Base-by-base conservation (phyloP, 1,140 invertebrate species). In the Brachionus calyciflorus region DNA sequence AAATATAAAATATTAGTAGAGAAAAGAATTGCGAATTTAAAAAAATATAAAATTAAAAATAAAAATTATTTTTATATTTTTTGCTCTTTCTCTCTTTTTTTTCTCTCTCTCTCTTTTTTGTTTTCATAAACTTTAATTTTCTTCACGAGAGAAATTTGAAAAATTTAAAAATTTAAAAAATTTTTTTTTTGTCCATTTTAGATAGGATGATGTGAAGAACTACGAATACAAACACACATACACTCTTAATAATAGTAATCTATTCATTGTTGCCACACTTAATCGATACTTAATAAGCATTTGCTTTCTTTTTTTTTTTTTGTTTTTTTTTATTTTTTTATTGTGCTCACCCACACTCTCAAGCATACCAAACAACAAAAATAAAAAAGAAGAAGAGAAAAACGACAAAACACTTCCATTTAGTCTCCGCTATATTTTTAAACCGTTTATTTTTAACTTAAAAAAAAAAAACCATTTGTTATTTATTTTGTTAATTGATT, bases 151-250 rank as follows among this genome's bases (percentile, higher is more conserved):
- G 44, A 46, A 46, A 14, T 7, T 46, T 7, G 14, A 46, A 46
- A 17, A 46, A 46, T 3, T 7, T 7, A 14, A 14, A 14, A 46
- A 17, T 7, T 7, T 5, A 53, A 53, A 53, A 21, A 53, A 19
- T 40, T 60, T 60, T 12, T 60, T 1, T 37, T n/a, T 2, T 33
- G 3, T 60, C 37, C 6, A 17, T 40, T 53, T 26, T 60, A 60
- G 55, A 60, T 65, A 65, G 60, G 60, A 65, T 65, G 60, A 65
- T 65, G 60, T 65, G 60, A 65, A 65, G 33, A 65, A 14, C 14
- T n/a, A n/a, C n/a, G 14, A 46, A 7, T 17, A 46, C 9, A 17
- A 46, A 46, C n/a, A 46, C n/a, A 28, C 57, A 63, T 37, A 63
- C 33, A 63, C 57, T 63, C 60, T 46, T 65, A 65, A 65, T 65